These are phyloP conservation scores for Eudasyphora cyanicolor DNA, from an alignment of 2,888 invertebrate species.

Conservation along the genomic window DNA sequence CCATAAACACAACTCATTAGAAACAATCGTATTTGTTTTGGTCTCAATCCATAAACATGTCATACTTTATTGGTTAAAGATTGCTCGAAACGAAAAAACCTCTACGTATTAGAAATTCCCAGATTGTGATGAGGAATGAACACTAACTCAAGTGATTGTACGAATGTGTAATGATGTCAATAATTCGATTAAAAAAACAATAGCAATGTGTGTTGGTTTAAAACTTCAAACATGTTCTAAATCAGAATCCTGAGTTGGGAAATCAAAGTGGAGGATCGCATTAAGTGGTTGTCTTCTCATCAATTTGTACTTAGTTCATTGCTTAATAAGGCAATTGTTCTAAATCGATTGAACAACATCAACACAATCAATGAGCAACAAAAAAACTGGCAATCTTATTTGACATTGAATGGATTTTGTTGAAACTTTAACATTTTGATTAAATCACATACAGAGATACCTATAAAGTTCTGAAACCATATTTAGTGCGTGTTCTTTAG, in stretches of 20 bases:
- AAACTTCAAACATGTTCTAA: no score
- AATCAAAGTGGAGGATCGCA: neutral
- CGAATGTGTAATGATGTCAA: neutral
- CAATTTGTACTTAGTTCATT: neutral
- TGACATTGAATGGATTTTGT: neutral
- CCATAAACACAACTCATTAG: neutral
- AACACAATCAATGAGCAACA: neutral
- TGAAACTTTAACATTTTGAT: neutral
- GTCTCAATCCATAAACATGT: neutral
- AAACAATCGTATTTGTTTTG: neutral
- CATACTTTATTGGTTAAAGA: neutral
- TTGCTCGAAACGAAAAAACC: neutral
- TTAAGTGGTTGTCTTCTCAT: no score
- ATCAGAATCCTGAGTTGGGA: neutral
- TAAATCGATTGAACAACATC: neutral
- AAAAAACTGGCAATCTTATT: no score
- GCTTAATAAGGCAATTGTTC: neutral
- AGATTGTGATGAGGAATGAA: neutral
- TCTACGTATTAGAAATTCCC: neutral
- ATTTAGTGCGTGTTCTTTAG: neutral
- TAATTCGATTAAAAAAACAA: neutral
- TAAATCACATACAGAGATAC: neutral
- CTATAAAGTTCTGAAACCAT: neutral
- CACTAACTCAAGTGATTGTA: neutral
- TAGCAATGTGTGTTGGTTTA: neutral